Conservation (phyloP, 2,797 vertebrate species). For the Rallus crepitans region DNA sequence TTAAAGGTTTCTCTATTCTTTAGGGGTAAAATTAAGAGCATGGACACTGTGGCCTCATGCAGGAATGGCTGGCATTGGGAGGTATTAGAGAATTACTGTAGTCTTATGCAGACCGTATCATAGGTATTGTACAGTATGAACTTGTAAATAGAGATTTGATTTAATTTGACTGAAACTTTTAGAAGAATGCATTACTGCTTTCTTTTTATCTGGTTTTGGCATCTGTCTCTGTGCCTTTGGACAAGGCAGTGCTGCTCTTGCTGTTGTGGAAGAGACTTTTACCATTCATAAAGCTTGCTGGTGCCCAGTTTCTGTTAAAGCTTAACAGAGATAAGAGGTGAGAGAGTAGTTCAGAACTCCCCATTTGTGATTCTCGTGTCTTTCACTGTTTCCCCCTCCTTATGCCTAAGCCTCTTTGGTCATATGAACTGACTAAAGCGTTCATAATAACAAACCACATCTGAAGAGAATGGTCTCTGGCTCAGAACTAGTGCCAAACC, state of each 20-base stretch:
- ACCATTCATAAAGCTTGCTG: neutral
- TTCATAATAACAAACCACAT: neutral
- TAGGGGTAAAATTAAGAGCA: neutral
- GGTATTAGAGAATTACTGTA: neutral
- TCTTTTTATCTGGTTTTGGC: neutral
- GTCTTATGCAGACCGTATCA: neutral
- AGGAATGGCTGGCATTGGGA: neutral
- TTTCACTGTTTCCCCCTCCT: neutral
- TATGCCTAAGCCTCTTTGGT: neutral
- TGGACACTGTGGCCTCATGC: neutral
- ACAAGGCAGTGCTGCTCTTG: neutral
- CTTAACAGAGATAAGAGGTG: neutral
- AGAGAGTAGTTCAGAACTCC: neutral
- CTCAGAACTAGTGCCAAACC: neutral
- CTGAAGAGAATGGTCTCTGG: neutral
- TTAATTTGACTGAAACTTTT: neutral
- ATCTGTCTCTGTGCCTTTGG: neutral
- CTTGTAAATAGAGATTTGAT: neutral
- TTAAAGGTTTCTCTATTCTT: neutral
- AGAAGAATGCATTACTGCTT: neutral
- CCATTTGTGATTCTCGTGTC: neutral
- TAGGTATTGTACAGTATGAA: neutral
- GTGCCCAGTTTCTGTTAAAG: neutral
- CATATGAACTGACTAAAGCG: neutral
- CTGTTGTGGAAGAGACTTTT: neutral